These are phyloP conservation scores for Calameuta idolon DNA, from an alignment of 2,888 invertebrate species.

Conservation along the genomic window DNA sequence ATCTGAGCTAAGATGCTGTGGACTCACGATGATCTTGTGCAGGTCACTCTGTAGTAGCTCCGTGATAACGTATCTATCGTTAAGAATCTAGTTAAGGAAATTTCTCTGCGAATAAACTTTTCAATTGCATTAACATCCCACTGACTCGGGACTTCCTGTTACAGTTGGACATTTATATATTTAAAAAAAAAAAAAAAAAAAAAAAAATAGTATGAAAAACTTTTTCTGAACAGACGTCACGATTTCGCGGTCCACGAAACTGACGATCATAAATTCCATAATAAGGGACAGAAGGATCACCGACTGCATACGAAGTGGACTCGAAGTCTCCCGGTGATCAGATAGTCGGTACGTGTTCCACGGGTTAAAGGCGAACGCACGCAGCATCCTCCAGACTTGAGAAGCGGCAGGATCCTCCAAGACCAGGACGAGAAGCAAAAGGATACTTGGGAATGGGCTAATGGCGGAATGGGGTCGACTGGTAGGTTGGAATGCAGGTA, in stretches of 20 bases:
- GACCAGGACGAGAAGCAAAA: not conserved
- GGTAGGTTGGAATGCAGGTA: constrained; percentile 62
- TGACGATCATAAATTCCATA: not conserved
- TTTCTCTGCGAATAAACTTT: constrained; percentile 5
- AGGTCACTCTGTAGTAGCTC: constrained; percentile 99
- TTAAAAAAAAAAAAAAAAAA: constrained; percentile 8
- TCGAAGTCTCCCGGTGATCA: not conserved
- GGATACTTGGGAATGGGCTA: constrained; percentile 47
- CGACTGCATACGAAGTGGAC: not conserved
- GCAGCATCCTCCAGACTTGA: not conserved
- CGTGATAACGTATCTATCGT: constrained; percentile 95
- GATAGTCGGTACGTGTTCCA: not conserved
- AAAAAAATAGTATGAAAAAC: not conserved
- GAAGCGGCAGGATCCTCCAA: not conserved
- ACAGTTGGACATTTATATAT: constrained; percentile 9
- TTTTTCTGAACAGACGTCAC: not conserved
- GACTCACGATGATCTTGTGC: constrained; percentile 99
- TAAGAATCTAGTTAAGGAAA: constrained; percentile 58
- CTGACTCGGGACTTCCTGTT: not conserved
- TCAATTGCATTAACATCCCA: not conserved
- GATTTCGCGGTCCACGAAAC: not conserved
- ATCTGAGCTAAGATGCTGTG: constrained; percentile 98
- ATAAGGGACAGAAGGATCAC: not conserved
- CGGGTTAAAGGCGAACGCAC: constrained; percentile 1
- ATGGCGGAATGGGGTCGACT: constrained; percentile 61